Evolutionary conservation across 2,888 invertebrate genomes (phyloP), one percentile per base, ranked within the genome.

Genomic region (Lasioglossum villosulum): DNA sequence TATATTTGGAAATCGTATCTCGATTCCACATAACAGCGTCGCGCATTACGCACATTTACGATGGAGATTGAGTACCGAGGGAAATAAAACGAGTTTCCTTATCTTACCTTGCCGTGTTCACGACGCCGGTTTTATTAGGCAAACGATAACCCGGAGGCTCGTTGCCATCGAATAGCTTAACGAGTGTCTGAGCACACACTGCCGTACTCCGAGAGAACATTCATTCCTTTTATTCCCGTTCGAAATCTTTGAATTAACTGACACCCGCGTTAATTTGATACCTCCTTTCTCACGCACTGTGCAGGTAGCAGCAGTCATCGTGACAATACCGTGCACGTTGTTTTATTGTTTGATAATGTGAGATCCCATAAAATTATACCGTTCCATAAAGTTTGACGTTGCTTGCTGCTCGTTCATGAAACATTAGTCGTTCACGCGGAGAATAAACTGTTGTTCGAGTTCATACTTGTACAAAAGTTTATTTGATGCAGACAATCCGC

Each of bases 61-160:
- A 90, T 83, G 85, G 82, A 86, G 86, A 90, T 86, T 86, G 86
- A 87, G 88, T 52, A 83, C 74, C 74, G 6, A 52, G 71, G 70
- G 86, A 89, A 90, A 88, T 84, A 91, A 91, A 90, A 91, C 90
- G 90, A 89, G 90, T 78, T 84, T 78, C 88, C 89, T 93, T 93
- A 93, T 93, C 93, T 59, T 14, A 91, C 56, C 68, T 73, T 48
- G 80, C 85, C 88, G 90, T 90, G 90, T 92, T 88, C 86, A 88
- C 91, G 89, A 92, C 88, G 87, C 89, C 86, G 90, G 89, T 88
- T 93, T 93, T 93, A 93, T 93, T 93, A 93, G 91, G 86, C 86
- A 87, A 87, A 85, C 90, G 93, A 93, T 92, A 90, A 91, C 88
- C 89, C 89, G 83, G 83, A 81, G 87, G 88, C 91, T 77, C 77